phyloP scores from a whole-genome alignment of 2,797 vertebrate species.

The Varecia variegata region DNA sequence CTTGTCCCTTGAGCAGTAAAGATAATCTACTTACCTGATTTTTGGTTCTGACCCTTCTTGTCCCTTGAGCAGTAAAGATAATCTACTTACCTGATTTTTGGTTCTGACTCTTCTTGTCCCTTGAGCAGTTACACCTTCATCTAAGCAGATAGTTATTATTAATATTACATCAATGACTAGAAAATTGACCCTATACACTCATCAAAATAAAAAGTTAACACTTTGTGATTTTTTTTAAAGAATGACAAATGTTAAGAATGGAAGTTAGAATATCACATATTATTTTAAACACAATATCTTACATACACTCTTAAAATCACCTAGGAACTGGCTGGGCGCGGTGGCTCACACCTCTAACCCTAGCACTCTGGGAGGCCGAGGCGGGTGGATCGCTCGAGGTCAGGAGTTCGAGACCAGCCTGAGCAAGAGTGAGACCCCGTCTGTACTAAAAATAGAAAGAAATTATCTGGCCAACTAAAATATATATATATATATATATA shows the following conservation, averaged over 20 bases:
- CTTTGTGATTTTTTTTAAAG: neutral
- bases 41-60: no score
- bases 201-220: slow-evolving; percentile 4
- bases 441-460: no score
- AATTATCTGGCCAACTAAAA: no score
- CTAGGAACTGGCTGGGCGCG: no score
- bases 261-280: neutral
- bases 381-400: no score
- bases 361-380: no score
- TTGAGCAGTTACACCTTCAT: neutral
- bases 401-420: no score
- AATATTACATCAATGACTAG: neutral
- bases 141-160: neutral
- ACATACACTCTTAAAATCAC: neutral
- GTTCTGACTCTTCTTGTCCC: neutral
- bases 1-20: neutral
- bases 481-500: no score
- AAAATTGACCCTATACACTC: neutral
- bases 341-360: no score
- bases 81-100: neutral
- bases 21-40: neutral
- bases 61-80: slow-evolving; percentile 9
- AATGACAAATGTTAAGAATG: neutral
- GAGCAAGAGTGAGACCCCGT: no score
- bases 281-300: neutral